Conservation (phyloP, 2,888 invertebrate species). For the Drosophila monieri region DNA sequence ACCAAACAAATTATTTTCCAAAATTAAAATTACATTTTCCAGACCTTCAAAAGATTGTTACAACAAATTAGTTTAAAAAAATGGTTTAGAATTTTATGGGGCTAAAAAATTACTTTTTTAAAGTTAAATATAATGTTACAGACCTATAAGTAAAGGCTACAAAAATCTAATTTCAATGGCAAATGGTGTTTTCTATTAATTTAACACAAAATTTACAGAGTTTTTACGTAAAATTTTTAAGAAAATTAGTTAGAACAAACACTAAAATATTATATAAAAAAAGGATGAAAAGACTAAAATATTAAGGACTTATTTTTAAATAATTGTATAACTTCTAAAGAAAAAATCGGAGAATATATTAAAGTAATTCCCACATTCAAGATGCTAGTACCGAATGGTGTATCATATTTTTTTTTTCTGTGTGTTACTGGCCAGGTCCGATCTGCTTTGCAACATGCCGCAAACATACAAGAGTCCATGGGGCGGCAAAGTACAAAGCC, state of each 20-base stretch:
- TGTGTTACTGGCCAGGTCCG: constrained; percentile 42
- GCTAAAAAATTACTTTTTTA: not conserved
- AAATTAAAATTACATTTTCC: not conserved
- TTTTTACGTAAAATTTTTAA: too few species aligned
- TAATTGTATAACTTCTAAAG: not conserved
- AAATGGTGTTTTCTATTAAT: too few species aligned
- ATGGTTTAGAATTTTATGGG: not conserved
- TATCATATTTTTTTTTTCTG: constrained; percentile 11
- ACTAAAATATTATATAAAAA: too few species aligned
- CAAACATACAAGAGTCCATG: constrained; percentile 54
- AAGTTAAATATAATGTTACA: not conserved
- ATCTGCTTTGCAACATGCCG: constrained; percentile 82
- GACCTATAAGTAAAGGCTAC: not conserved
- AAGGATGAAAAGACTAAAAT: too few species aligned
- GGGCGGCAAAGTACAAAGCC: constrained; percentile 81
- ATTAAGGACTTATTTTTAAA: too few species aligned
- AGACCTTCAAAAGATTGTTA: not conserved
- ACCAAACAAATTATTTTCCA: too few species aligned
- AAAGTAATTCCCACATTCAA: too few species aligned
- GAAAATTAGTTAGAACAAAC: too few species aligned
- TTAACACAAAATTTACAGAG: too few species aligned
- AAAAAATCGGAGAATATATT: not conserved
- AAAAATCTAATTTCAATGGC: too few species aligned
- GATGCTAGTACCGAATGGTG: too few species aligned
- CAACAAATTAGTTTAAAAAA: not conserved